Base-by-base conservation (phyloP, 1,140 invertebrate genomes). In the Apis cerana region DNA sequence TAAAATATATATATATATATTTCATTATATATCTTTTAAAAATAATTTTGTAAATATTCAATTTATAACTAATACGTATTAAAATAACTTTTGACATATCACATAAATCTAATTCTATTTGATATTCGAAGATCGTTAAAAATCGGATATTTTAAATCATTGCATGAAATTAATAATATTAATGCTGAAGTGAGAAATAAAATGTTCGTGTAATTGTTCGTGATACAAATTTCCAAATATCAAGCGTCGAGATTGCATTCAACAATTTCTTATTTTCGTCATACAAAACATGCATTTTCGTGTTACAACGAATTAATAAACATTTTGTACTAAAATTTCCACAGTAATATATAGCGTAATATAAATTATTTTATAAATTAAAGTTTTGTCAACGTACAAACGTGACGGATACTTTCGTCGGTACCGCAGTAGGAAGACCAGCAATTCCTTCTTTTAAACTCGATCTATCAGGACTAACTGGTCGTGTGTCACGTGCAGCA, bases 401-500 rank as follows among this genome's bases (percentile, higher is more conserved):
- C 95, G 96, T 96, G 71, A 96, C 93, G 80, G 95, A 94, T 59
- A 96, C 95, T 94, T 96, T 96, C 21, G 95, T 96, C n/a, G 97
- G 97, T 77, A 97, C 92, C 33, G 95, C 92, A 23, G 95, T 95
- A 8, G 95, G 92, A 85, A 95, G 94, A 90, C 91, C 89, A 76
- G 90, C 68, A 13, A 91, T 87, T 86, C 91, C 92, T 89, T 94
- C 93, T 88, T 93, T 93, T 79, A 92, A 88, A 80, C 91, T 94
- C 23, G 90, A 88, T 80, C 91, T 88, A 89, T 96, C 95, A 9
- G 95, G 94, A 80, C 94, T 95, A 62, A 95, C 82, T 27, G 94
- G 94, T 86, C 95, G 93, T 23, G 95, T 95, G 84, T 97, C 97
- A 88, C 94, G 95, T 13, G 97, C 98, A 21, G 98, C 98, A 92